Conservation (phyloP, 2,888 invertebrate species). For the Nasonia oneida region DNA sequence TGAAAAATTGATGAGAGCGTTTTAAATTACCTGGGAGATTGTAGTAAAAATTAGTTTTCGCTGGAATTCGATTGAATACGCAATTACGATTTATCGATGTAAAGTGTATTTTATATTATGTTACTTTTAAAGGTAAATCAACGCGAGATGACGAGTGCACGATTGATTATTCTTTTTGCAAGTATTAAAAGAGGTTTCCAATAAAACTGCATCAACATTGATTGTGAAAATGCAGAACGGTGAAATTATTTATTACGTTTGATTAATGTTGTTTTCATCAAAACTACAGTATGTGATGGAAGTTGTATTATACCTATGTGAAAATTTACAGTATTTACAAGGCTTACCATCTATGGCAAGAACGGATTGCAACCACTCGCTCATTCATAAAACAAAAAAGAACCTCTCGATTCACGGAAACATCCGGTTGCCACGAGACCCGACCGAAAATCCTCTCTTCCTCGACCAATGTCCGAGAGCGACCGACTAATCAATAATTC, state of each 20-base stretch:
- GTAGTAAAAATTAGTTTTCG: neutral
- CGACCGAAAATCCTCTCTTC: slow-evolving; percentile 7
- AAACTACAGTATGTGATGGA: no score
- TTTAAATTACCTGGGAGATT: no score
- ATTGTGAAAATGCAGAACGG: no score
- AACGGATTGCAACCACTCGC: neutral
- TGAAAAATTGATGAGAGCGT: no score
- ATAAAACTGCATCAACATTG: neutral
- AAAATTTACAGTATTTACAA: neutral
- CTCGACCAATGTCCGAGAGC: slow-evolving; percentile 5
- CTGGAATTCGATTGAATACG: neutral
- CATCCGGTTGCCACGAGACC: neutral
- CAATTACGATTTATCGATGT: neutral
- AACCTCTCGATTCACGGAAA: neutral
- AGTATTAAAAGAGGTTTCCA: neutral
- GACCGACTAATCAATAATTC: slow-evolving; percentile 14
- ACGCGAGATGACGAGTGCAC: neutral
- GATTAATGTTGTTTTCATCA: no score
- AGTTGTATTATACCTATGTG: no score
- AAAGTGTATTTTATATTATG: neutral
- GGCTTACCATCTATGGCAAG: neutral
- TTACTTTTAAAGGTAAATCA: neutral
- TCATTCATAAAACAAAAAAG: neutral
- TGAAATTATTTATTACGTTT: no score
- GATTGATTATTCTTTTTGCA: neutral